Evolutionary conservation across 2,797 vertebrate species (phyloP), one percentile per base, ranked within the genome.

Genomic region (Emydoidea blandingii): DNA sequence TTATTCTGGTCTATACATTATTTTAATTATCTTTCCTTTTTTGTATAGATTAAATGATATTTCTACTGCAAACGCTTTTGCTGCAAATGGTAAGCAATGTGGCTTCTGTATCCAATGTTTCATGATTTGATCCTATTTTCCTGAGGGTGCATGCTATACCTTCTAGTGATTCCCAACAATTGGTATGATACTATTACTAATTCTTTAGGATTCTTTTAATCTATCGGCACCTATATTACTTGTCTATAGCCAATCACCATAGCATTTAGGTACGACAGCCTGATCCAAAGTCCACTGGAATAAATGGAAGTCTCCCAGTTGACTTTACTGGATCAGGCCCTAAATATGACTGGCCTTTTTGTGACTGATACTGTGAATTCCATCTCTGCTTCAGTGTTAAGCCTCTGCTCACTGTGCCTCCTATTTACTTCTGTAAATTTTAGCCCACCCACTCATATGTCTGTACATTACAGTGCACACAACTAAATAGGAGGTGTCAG

Each of bases 41-140:
- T 91, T 93, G 7, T 91, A 93, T 56, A 95, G 88, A 81, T 93
- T 85, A 44, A 95, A 91, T 93, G 88, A 97, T 18, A 79, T 91
- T 88, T 95, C 94, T 8, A 56, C 76, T n/a, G 83, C 93, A 56
- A 94, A 97, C 84, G 88, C 92, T 54, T 84, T 98, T 62, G 62
- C 94, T 90, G 96, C 97, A 95, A 98, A 97, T 88, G 98, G 98
- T 98, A 94, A 96, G 97, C 53, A 79, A 29, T 72, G 76, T 15
- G 54, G 56, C 12, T 62, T 44, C 47, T 54, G 14, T 62, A 95
- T 68, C 15, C 52, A 88, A 44, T 7, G 47, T 93, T 85, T 93
- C 5, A n/a, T 88, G 7, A 52, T 91, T 92, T 88, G 79, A 86
- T 18, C n/a, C 49, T 76, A 1, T 95, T 44, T 56, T 96, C 94